phyloP scores from a whole-genome alignment of 2,888 invertebrate genomes.

The Lottia scabra region DNA sequence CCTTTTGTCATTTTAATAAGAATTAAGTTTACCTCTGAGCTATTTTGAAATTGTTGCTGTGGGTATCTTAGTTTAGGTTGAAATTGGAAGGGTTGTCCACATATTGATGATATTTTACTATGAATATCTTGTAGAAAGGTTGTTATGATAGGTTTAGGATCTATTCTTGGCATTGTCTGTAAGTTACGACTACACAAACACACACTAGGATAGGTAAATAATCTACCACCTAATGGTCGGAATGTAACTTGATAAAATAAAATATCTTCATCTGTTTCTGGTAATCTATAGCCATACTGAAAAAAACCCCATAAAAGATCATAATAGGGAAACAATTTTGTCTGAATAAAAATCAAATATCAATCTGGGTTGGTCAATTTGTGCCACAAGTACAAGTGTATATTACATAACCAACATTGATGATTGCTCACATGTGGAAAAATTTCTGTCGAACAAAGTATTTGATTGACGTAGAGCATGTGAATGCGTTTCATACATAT shows the following conservation, averaged over 20 bases:
- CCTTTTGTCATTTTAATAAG: no score
- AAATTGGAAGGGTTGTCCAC: conserved; percentile 52
- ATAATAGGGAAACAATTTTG: no score
- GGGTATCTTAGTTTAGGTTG: conserved; percentile 47
- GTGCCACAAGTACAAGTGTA: no score
- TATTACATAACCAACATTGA: no score
- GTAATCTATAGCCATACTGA: conserved; percentile 66
- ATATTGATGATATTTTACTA: conserved; percentile 52
- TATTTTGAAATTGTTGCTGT: conserved; percentile 22
- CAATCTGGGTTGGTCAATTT: no score
- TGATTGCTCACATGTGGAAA: no score
- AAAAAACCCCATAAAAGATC: conserved; percentile 24
- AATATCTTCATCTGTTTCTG: conserved; percentile 60
- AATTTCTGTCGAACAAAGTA: no score
- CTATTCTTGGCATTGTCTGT: conserved; percentile 47
- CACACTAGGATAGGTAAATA: conserved; percentile 64
- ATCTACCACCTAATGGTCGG: conserved; percentile 53
- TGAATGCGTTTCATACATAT: no score
- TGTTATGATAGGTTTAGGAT: conserved; percentile 54
- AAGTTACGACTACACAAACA: conserved; percentile 53
- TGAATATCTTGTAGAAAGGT: conserved; percentile 57
- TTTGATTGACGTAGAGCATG: no score
- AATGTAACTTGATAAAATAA: conserved; percentile 62
- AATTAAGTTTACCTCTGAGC: conserved; percentile 20
- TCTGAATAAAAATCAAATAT: no score